Percentiles rank a stretch among this genome's conserved stretches.
These are phyloP conservation scores for Phyllopteryx taeniolatus DNA, from an alignment of 2,113 vertebrate species.

Conservation along the genomic window DNA sequence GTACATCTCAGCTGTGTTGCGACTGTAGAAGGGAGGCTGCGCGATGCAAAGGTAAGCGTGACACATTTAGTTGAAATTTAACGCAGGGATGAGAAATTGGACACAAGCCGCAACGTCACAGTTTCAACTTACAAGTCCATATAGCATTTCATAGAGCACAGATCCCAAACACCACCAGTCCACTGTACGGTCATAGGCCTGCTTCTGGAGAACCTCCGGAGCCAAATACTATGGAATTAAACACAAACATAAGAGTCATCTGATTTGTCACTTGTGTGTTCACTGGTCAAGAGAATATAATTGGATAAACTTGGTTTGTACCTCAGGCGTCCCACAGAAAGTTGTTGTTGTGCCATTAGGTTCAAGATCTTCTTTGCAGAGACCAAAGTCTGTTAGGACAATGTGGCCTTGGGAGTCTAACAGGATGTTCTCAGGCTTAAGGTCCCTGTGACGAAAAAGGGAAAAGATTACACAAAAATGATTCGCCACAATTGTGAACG, in stretches of 20 bases:
- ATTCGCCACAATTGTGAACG: background rate
- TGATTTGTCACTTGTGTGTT: background rate
- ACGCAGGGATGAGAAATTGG: background rate
- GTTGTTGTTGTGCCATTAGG: constrained; percentile 71
- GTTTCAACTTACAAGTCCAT: constrained; percentile 72
- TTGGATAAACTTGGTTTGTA: constrained; percentile 17
- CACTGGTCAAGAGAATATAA: background rate
- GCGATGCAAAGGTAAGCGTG: background rate
- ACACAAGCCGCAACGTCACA: background rate
- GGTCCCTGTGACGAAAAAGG: constrained; percentile 60
- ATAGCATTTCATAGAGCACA: constrained; percentile 82
- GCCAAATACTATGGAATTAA: constrained; percentile 72
- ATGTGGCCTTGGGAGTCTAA: constrained; percentile 78
- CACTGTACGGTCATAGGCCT: constrained; percentile 79
- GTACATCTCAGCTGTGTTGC: constrained; percentile 82
- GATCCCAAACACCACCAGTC: constrained; percentile 84
- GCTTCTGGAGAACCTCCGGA: constrained; percentile 80
- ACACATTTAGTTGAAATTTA: background rate
- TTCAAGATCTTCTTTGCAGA: constrained; percentile 79
- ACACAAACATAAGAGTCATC: accelerated
- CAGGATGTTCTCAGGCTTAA: constrained; percentile 81
- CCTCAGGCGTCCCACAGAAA: constrained; percentile 81
- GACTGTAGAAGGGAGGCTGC: constrained; percentile 80
- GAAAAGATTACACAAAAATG: background rate
- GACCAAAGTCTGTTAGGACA: constrained; percentile 79